Conservation (phyloP, 2,888 invertebrate genomes). For the Melanophora roralis region DNA sequence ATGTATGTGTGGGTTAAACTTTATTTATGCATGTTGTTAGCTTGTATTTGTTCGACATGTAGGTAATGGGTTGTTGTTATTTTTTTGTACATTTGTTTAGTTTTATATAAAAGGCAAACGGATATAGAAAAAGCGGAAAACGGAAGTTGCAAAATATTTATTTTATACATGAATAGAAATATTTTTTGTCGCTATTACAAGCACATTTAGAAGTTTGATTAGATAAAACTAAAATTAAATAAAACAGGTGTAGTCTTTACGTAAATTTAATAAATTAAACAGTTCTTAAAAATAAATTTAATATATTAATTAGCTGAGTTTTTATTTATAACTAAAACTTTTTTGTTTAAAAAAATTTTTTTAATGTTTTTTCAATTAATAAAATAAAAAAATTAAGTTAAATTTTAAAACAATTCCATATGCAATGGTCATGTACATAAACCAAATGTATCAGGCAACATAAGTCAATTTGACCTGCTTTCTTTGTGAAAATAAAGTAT, state of each 20-base stretch:
- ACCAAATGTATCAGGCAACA: no score
- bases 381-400: no score
- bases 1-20: not conserved
- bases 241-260: not conserved
- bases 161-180: constrained; percentile 46
- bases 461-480: no score
- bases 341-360: no score
- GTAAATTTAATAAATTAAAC: no score
- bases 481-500: no score
- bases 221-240: not conserved
- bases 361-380: no score
- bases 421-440: no score
- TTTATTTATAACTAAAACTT: no score
- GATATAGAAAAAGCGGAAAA: constrained; percentile 56
- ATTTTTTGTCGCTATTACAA: constrained; percentile 47
- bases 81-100: not conserved
- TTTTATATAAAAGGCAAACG: constrained; percentile 36
- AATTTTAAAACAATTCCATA: no score
- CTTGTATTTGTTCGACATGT: not conserved
- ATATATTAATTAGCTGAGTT: no score
- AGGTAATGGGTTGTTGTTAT: not conserved
- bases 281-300: no score
- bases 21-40: not conserved
- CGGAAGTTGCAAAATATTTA: constrained; percentile 63
- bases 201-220: constrained; percentile 33